phyloP scores from a whole-genome alignment of 2,113 vertebrate species.

The Accipiter cooperii region DNA sequence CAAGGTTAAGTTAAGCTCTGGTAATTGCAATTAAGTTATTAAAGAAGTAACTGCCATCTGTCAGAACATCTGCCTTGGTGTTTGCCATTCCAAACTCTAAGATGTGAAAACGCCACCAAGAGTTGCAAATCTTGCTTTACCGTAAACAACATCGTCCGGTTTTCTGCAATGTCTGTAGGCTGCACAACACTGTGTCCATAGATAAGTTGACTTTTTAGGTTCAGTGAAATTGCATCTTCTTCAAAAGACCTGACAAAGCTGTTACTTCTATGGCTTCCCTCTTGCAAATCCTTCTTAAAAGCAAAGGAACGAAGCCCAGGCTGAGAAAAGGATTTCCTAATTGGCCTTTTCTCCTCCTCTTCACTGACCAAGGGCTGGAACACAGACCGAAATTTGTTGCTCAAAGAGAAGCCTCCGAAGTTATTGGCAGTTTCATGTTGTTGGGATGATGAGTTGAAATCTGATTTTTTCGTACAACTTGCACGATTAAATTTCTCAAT shows the following conservation, averaged over 20 bases:
- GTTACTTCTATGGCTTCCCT: constrained; percentile 40
- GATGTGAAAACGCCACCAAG: background rate
- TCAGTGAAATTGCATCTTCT: constrained; percentile 82
- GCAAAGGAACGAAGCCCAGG: constrained; percentile 74
- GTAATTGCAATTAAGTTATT: background rate
- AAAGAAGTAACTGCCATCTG: background rate
- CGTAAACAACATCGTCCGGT: constrained; percentile 97
- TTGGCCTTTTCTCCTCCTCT: constrained; percentile 60
- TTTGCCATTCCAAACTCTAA: background rate
- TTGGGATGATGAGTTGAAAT: background rate
- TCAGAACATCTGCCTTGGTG: background rate
- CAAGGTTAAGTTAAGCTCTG: background rate
- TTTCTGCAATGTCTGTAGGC: constrained; percentile 91
- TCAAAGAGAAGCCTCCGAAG: constrained; percentile 48
- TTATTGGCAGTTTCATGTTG: constrained; percentile 25
- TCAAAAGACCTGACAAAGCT: constrained; percentile 84
- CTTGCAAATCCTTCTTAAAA: constrained; percentile 78
- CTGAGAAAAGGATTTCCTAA: constrained; percentile 73
- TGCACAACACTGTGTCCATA: constrained; percentile 78
- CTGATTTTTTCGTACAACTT: constrained; percentile 47
- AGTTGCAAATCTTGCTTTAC: constrained; percentile 68
- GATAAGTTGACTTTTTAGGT: constrained; percentile 75
- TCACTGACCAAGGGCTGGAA: constrained; percentile 66
- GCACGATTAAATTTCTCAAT: constrained; percentile 90
- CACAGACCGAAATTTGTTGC: constrained; percentile 63